Evolutionary conservation across 2,797 vertebrate genomes (phyloP).

Genomic region (Xiphophorus birchmanni): DNA sequence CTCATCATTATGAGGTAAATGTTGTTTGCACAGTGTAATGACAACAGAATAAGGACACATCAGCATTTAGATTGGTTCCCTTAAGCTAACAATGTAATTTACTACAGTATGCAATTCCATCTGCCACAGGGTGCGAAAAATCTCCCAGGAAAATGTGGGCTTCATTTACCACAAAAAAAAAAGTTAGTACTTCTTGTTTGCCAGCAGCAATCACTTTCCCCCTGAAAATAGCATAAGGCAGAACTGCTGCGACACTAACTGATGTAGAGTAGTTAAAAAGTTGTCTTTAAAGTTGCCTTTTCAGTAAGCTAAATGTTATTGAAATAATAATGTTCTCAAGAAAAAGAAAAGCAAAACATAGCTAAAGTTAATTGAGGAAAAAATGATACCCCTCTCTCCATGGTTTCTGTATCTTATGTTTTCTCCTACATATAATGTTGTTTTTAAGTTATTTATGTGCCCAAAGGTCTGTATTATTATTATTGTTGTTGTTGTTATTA

Average conservation of each 20-base stretch:
- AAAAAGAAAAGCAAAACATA: no score
- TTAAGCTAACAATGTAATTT: constrained; percentile 12
- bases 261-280: not conserved
- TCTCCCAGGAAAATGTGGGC: constrained; percentile 10
- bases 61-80: constrained; percentile 23
- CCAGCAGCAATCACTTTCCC: not conserved
- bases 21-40: constrained; percentile 19
- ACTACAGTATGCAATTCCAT: constrained; percentile 16
- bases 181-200: not conserved
- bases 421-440: no score
- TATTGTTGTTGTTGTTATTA: no score
- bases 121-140: constrained; percentile 10
- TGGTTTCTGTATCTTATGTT: no score
- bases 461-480: no score
- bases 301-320: not conserved
- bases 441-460: no score
- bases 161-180: constrained; percentile 2
- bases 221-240: not conserved
- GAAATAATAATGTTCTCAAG: not conserved
- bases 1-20: constrained; percentile 13
- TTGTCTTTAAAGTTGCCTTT: not conserved
- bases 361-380: not conserved
- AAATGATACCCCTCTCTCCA: not conserved
- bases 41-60: constrained; percentile 14
- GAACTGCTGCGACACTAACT: not conserved